These are phyloP conservation scores for Netelia fuscicornis DNA, from an alignment of 2,888 invertebrate genomes.

Conservation along the genomic window DNA sequence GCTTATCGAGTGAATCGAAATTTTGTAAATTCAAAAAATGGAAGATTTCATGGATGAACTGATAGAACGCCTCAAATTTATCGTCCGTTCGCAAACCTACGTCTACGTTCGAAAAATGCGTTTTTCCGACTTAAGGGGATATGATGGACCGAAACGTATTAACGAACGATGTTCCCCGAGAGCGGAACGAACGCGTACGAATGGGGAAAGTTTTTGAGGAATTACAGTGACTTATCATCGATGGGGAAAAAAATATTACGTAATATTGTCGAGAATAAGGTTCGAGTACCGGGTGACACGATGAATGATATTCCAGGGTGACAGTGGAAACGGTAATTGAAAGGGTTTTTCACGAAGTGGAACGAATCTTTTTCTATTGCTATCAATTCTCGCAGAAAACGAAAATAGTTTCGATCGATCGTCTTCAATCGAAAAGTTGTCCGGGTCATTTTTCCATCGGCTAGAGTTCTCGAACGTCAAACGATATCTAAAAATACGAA, in stretches of 20 bases:
- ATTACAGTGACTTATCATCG: slow-evolving; percentile 37
- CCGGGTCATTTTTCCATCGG: neutral
- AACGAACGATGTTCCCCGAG: slow-evolving; percentile 19
- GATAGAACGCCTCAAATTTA: slow-evolving; percentile 32
- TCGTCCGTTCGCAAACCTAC: slow-evolving; percentile 18
- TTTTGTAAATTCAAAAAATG: slow-evolving; percentile 37
- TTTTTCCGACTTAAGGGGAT: neutral
- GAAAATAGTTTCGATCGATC: slow-evolving; percentile 14
- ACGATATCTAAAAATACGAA: too few relatives aligned
- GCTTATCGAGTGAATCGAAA: slow-evolving; percentile 29
- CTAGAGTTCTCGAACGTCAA: too few relatives aligned
- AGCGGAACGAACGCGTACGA: slow-evolving; percentile 40
- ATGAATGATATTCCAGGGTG: slow-evolving; percentile 23
- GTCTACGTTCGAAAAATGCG: slow-evolving; percentile 10
- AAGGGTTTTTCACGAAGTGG: slow-evolving; percentile 25
- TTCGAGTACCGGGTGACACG: neutral
- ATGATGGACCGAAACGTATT: slow-evolving; percentile 32
- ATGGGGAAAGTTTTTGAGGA: slow-evolving; percentile 39
- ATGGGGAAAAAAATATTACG: slow-evolving; percentile 17
- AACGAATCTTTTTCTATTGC: slow-evolving; percentile 24
- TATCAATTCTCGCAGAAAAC: neutral
- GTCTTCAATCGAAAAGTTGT: neutral
- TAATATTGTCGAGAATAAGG: slow-evolving; percentile 13
- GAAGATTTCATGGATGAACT: slow-evolving; percentile 19
- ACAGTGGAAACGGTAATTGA: slow-evolving; percentile 18